A percentile compares a stretch with the other conserved stretches of the same genome.
Evolutionary conservation across 2,797 vertebrate species (phyloP).

Genomic region (Gephyroberyx darwinii): DNA sequence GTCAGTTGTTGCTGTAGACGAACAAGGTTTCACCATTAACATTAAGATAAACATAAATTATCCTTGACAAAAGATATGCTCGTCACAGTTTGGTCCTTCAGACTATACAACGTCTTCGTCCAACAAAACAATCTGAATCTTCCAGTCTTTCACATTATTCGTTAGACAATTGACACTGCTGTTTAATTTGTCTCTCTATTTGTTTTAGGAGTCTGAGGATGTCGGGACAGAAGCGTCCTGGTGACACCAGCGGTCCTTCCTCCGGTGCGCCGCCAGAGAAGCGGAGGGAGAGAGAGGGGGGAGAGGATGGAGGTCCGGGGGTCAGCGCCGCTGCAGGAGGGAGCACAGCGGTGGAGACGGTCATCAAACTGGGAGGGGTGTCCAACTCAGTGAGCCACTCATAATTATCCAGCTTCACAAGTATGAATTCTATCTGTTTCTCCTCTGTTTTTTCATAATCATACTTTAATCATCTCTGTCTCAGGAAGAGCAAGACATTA

Average conservation of each 20-base stretch:
- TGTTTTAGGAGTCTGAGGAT: conserved; percentile 69
- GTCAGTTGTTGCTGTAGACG: accelerated
- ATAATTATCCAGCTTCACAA: not conserved
- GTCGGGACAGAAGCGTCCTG: conserved; percentile 84
- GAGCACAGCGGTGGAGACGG: conserved; percentile 84
- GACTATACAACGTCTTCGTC: not conserved
- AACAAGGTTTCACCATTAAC: not conserved
- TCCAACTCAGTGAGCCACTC: conserved; percentile 86
- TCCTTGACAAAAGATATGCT: not conserved
- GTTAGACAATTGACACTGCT: not conserved
- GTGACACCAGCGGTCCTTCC: conserved; percentile 74
- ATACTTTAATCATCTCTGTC: conserved; percentile 25
- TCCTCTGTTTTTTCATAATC: not conserved
- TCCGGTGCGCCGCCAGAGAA: conserved; percentile 81
- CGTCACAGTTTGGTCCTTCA: not conserved
- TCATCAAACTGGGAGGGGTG: conserved; percentile 95
- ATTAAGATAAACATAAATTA: too few species aligned
- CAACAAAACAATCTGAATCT: not conserved
- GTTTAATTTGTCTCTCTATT: not conserved
- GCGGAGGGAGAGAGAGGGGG: conserved; percentile 77
- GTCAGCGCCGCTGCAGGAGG: conserved; percentile 76
- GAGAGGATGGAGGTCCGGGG: conserved; percentile 77
- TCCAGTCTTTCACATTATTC: not conserved
- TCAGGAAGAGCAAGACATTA: conserved; percentile 96
- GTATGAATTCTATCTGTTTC: not conserved